These are phyloP conservation scores for Catharus bicknelli DNA, from an alignment of 2,113 vertebrate species.

Conservation along the genomic window DNA sequence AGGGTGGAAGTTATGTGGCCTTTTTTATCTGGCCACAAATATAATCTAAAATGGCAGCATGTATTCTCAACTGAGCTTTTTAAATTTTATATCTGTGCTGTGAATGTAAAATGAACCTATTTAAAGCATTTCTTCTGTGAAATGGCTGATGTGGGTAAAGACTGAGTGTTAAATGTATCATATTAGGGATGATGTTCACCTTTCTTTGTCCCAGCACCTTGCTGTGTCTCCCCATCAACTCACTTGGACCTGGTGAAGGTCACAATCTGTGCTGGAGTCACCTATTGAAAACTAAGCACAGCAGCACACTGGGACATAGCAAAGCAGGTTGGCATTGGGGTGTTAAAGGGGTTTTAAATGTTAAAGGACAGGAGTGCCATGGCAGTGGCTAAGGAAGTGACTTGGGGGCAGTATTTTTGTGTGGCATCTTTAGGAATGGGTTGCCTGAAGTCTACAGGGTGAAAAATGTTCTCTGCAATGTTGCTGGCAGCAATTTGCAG, in stretches of 20 bases:
- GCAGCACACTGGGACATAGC: neutral
- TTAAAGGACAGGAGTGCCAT: neutral
- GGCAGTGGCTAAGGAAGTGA: neutral
- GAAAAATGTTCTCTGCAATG: slow-evolving; percentile 11
- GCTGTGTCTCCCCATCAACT: neutral
- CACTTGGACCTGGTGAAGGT: neutral
- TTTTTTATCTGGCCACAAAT: neutral
- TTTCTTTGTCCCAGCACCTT: neutral
- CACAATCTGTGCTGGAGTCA: neutral
- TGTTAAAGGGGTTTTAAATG: neutral
- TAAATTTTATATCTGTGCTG: neutral
- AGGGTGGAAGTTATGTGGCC: rapidly evolving
- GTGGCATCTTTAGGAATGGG: neutral
- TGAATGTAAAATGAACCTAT: neutral
- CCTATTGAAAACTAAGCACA: neutral
- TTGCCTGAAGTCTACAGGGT: neutral
- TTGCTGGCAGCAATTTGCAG: slow-evolving; percentile 15
- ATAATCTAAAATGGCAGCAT: neutral
- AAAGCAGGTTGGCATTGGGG: neutral
- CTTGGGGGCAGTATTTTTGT: neutral
- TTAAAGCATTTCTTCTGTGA: neutral
- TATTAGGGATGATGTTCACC: neutral
- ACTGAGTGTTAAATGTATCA: neutral
- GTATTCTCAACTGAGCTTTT: neutral
- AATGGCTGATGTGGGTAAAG: neutral